phyloP scores from a whole-genome alignment of 2,888 invertebrate species.

The Drosophila hamatofila region DNA sequence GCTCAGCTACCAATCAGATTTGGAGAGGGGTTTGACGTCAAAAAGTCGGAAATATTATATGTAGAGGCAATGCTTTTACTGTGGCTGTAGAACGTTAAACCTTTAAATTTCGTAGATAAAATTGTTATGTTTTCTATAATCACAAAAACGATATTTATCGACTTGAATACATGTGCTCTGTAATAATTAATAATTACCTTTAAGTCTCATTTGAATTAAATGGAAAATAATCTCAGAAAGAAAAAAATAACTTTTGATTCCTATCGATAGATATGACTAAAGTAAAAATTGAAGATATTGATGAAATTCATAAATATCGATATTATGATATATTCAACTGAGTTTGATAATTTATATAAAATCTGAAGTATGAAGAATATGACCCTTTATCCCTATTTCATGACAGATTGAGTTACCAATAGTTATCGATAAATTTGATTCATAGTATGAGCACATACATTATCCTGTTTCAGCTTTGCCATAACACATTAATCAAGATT shows the following conservation, averaged over 20 bases:
- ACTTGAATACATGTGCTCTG: neutral
- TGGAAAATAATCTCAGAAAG: too few relatives aligned
- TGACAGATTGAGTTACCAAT: neutral
- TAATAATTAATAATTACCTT: too few relatives aligned
- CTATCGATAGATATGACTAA: too few relatives aligned
- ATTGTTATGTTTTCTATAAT: neutral
- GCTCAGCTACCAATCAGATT: neutral
- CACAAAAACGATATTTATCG: neutral
- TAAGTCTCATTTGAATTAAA: too few relatives aligned
- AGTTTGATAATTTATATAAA: too few relatives aligned
- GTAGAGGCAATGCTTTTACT: neutral
- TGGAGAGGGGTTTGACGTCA: neutral
- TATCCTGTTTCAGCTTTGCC: neutral
- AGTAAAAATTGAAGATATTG: too few relatives aligned
- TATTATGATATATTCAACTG: too few relatives aligned
- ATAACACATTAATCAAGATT: neutral
- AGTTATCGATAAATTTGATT: neutral
- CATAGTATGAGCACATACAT: too few relatives aligned
- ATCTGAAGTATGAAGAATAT: too few relatives aligned
- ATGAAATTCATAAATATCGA: too few relatives aligned
- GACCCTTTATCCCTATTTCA: too few relatives aligned
- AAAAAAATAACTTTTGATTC: too few relatives aligned
- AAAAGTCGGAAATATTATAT: neutral
- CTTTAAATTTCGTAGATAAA: neutral
- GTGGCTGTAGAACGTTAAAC: neutral